Conservation (phyloP, 92 coral and sea anemone species). For the Palythoa grandiflora region DNA sequence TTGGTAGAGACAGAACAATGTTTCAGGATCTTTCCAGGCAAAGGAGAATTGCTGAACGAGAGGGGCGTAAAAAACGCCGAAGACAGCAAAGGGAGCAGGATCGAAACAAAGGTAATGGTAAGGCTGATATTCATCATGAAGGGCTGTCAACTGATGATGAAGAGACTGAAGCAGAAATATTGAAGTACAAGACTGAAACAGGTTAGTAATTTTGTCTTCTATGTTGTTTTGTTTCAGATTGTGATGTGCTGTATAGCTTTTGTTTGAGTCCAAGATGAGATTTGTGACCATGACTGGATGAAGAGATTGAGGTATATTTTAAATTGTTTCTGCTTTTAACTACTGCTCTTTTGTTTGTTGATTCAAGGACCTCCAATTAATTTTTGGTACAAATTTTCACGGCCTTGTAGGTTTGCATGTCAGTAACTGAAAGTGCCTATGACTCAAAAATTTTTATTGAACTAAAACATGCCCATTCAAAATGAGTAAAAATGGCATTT, state of each 20-base stretch:
- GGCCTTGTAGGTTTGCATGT: too few species aligned
- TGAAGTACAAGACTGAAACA: conserved; percentile 87
- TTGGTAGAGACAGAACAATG: conserved; percentile 78
- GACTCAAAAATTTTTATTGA: too few species aligned
- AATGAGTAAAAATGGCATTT: too few species aligned
- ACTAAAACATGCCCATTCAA: too few species aligned
- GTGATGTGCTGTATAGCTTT: conserved; percentile 33
- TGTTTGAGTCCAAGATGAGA: conserved; percentile 21
- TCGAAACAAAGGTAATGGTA: conserved; percentile 55
- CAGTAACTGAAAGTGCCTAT: too few species aligned
- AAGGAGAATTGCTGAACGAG: conserved; percentile 93
- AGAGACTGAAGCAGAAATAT: conserved; percentile 88
- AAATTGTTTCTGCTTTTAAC: neutral
- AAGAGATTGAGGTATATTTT: conserved; percentile 31
- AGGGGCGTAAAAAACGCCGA: conserved; percentile 92
- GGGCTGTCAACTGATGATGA: conserved; percentile 98
- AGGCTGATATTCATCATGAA: conserved; percentile 79
- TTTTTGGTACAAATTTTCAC: too few species aligned
- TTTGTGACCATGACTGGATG: conserved; percentile 26
- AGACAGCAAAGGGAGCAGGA: conserved; percentile 84
- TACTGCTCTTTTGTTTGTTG: too few species aligned
- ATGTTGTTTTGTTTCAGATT: conserved; percentile 34
- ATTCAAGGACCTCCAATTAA: too few species aligned
- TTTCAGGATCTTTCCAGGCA: conserved; percentile 77
- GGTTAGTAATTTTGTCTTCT: conserved; percentile 63